Evolutionary conservation across 2,113 vertebrate genomes (phyloP).

Genomic region (Salminus brasiliensis): DNA sequence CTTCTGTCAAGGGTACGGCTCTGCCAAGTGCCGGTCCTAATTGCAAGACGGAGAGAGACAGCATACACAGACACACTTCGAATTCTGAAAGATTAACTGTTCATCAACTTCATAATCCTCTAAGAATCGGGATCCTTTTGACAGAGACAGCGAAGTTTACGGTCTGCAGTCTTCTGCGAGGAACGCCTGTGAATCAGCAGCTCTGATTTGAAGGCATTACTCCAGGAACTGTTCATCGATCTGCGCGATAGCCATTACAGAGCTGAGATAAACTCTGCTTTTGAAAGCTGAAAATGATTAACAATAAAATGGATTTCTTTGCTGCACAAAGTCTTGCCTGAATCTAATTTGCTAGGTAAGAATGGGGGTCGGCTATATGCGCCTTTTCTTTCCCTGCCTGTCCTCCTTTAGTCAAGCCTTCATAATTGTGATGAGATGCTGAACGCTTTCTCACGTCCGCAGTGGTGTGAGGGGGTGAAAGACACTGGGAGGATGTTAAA

Average conservation of each 20-base stretch:
- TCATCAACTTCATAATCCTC: slow-evolving; percentile 11
- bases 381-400: not conserved
- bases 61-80: not conserved
- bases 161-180: not conserved
- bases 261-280: not conserved
- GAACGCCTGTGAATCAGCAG: not conserved
- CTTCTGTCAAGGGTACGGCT: slow-evolving; percentile 32
- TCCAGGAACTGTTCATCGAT: not conserved
- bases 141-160: not conserved
- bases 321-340: not conserved
- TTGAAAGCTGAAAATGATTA: not conserved
- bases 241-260: not conserved
- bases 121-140: not conserved
- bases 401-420: not conserved
- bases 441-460: not conserved
- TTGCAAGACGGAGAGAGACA: slow-evolving; percentile 18
- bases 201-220: not conserved
- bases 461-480: not conserved
- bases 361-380: not conserved
- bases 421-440: slow-evolving; percentile 8
- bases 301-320: not conserved
- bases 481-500: not conserved
- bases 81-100: slow-evolving; percentile 14
- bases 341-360: not conserved
- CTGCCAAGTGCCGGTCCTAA: slow-evolving; percentile 27